Base-by-base conservation (phyloP, 2,888 invertebrate species). In the Ellobium chinense region DNA sequence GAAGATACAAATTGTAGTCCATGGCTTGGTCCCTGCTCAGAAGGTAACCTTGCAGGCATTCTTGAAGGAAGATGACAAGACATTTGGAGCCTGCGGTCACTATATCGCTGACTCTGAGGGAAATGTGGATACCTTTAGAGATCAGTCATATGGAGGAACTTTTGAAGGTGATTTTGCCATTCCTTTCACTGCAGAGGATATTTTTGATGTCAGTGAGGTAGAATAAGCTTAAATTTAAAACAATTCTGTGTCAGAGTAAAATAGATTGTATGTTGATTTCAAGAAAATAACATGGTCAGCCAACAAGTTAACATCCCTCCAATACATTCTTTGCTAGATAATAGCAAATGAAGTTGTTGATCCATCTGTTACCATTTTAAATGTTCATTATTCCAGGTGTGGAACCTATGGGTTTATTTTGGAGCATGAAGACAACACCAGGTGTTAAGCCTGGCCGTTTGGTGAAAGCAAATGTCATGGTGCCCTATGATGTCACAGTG, bases 401-500 rank as follows among this genome's bases (percentile, higher is more conserved):
- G 18, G 88, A 90, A 24, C 87, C 88, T 14, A 88, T 89, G 88
- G 91, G 90, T 14, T 82, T 91, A 29, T 85, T 91, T 58, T 90
- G 90, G 88, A 87, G 87, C 70, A 73, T 89, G 82, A 80, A 73
- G 9, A 79, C 83, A 31, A 81, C 73, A 12, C 81, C 81, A 14
- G 81, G 83, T 29, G 76, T 77, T 0, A 37, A 66, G 9, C 86
- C 84, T 14, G 60, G 80, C 4, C 81, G 88, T 27, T 70, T 90
- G 31, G 68, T 85, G 29, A 87, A 88, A 66, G 83, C 80, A 68
- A 87, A 90, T 72, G 89, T 89, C 21, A 83, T 84, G 1, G 65
- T 73, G 21, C 89, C 90, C 0, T 81, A 85, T 34, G 62, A 58
- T 1, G 78, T 86, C 24, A 78, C 68, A 21, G 34, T 91, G 21